Evolutionary conservation across 2,888 invertebrate species (phyloP).

Genomic region (Apeira syringaria): DNA sequence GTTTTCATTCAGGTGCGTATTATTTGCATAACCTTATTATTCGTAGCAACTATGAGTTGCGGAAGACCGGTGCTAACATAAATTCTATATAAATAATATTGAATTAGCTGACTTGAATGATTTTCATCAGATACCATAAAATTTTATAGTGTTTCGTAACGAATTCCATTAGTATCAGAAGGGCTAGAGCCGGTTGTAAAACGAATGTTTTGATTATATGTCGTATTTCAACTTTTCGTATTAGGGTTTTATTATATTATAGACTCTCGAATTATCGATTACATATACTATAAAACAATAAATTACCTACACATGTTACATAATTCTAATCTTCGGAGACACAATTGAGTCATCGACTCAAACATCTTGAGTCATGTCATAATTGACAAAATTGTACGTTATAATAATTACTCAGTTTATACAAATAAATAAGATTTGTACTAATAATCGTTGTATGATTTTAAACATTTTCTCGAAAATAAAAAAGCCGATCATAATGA

Average conservation of each 20-base stretch:
- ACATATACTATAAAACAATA: too few relatives aligned
- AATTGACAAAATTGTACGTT: neutral
- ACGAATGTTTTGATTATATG: slow-evolving; percentile 1
- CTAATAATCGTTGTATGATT: too few relatives aligned
- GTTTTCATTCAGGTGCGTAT: slow-evolving; percentile 21
- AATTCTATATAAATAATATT: slow-evolving; percentile 15
- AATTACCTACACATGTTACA: neutral
- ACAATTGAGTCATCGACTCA: neutral
- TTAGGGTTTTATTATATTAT: slow-evolving; percentile 3
- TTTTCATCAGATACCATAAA: slow-evolving; percentile 27
- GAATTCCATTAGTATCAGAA: slow-evolving; percentile 17
- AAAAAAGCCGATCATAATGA: too few relatives aligned
- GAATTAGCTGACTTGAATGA: slow-evolving; percentile 13
- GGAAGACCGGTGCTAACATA: slow-evolving; percentile 5
- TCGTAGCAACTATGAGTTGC: neutral
- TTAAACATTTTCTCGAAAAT: too few relatives aligned
- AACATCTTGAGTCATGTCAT: neutral
- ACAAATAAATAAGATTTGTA: too few relatives aligned
- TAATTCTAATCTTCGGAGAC: neutral
- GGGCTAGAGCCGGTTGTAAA: slow-evolving; percentile 21
- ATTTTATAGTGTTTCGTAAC: slow-evolving; percentile 26
- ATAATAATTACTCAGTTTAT: neutral
- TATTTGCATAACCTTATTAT: slow-evolving; percentile 15
- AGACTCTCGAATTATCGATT: neutral
- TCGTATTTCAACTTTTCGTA: slow-evolving; percentile 3